phyloP scores from a whole-genome alignment of 2,797 vertebrate genomes.

The Lepidocolaptes lacrymiger region DNA sequence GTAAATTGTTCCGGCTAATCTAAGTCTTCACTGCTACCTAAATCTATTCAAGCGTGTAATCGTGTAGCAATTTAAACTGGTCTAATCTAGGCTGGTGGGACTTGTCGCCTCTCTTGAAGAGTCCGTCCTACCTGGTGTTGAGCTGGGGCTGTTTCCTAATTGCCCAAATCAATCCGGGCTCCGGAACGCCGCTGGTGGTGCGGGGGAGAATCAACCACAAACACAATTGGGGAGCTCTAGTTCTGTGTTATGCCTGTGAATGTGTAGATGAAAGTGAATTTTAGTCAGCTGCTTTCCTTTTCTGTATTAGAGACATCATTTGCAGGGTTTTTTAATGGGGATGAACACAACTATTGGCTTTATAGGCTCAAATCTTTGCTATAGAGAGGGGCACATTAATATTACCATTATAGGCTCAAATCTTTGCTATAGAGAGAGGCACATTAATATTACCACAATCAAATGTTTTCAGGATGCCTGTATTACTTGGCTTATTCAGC shows the following conservation, averaged over 20 bases:
- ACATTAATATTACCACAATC: background rate
- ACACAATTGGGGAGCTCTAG: no score
- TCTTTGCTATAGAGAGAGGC: no score
- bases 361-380: background rate
- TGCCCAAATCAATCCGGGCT: background rate
- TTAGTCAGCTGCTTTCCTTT: background rate
- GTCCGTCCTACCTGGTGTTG: background rate
- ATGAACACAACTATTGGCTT: background rate
- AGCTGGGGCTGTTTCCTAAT: background rate
- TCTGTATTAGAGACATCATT: no score
- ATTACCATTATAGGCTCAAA: background rate
- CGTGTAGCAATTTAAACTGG: background rate
- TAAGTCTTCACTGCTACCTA: background rate
- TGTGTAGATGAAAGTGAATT: no score
- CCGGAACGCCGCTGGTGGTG: fast-evolving
- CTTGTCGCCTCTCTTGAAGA: background rate
- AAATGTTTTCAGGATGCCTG: background rate
- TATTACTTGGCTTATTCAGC: background rate
- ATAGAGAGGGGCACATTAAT: no score
- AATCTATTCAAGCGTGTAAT: background rate
- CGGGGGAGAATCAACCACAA: background rate
- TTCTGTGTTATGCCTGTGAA: background rate
- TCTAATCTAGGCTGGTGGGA: background rate
- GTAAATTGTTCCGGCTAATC: background rate
- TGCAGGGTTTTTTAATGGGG: background rate